phyloP scores from a whole-genome alignment of 2,888 invertebrate genomes.

The Drosophila mettleri region DNA sequence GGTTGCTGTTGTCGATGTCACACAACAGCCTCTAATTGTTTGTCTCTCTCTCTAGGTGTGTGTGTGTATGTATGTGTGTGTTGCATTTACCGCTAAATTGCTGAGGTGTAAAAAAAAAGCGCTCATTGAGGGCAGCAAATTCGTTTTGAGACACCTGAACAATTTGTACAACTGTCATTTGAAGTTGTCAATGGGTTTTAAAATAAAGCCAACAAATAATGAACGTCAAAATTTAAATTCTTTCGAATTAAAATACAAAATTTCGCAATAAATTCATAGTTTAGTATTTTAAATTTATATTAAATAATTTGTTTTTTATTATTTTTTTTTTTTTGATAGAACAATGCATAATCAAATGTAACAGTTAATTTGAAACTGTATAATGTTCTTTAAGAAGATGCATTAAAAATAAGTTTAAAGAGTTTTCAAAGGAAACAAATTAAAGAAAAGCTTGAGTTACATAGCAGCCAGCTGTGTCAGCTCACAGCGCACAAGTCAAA shows the following conservation, averaged over 20 bases:
- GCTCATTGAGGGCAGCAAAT: background rate
- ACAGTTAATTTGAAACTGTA: no score
- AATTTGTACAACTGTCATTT: background rate
- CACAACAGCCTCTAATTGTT: constrained; percentile 18
- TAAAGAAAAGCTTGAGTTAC: background rate
- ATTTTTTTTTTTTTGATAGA: no score
- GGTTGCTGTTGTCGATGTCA: constrained; percentile 32
- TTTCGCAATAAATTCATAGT: no score
- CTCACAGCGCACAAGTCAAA: no score
- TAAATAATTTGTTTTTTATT: no score
- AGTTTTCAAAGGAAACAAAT: background rate
- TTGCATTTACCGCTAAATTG: constrained; percentile 44
- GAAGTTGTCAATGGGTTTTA: constrained; percentile 2
- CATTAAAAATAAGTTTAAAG: background rate
- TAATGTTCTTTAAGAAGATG: background rate
- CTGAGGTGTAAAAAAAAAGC: constrained; percentile 1
- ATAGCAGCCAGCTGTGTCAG: background rate
- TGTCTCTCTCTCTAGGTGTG: no score
- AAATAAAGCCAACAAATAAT: no score
- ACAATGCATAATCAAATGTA: no score
- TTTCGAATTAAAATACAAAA: no score
- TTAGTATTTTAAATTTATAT: no score
- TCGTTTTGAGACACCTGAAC: background rate
- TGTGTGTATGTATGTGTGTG: constrained; percentile 8
- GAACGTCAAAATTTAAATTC: no score